Conservation (phyloP, 2,888 invertebrate genomes). For the Coleophora deauratella region DNA sequence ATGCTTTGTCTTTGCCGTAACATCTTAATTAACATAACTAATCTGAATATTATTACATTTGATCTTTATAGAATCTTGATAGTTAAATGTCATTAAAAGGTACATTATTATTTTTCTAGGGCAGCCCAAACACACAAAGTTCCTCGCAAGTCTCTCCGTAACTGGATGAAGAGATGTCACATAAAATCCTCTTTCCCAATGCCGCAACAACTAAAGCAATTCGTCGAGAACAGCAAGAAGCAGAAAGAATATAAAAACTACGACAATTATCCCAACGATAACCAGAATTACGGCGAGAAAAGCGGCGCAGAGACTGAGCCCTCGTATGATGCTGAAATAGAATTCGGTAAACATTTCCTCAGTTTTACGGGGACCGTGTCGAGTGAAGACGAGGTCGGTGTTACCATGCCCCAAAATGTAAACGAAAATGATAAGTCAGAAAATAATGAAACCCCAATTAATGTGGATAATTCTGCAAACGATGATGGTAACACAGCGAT, state of each 20-base stretch:
- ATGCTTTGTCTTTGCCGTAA: too few species aligned
- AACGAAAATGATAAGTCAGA: constrained; percentile 21
- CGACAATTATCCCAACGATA: constrained; percentile 24
- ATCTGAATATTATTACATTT: too few species aligned
- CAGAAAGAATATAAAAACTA: constrained; percentile 52
- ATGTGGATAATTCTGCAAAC: background rate
- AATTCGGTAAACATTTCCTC: constrained; percentile 63
- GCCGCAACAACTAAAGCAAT: constrained; percentile 73
- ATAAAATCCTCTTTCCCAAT: constrained; percentile 75
- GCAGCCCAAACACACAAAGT: constrained; percentile 76
- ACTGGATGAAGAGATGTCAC: constrained; percentile 77
- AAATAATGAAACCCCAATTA: constrained; percentile 17
- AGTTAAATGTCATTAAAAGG: too few species aligned
- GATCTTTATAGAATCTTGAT: too few species aligned
- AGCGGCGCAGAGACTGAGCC: constrained; percentile 33
- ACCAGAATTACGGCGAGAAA: constrained; percentile 28
- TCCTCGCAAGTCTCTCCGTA: constrained; percentile 73
- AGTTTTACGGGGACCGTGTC: constrained; percentile 37
- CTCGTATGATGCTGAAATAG: constrained; percentile 33
- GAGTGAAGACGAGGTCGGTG: constrained; percentile 45
- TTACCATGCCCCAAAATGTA: constrained; percentile 15
- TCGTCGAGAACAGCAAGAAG: constrained; percentile 69
- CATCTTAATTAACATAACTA: too few species aligned
- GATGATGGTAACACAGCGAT: constrained; percentile 36
- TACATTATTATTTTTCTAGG: too few species aligned